These are phyloP conservation scores for Cataglyphis altisquamis DNA, from an alignment of 2,888 invertebrate species.

Conservation along the genomic window DNA sequence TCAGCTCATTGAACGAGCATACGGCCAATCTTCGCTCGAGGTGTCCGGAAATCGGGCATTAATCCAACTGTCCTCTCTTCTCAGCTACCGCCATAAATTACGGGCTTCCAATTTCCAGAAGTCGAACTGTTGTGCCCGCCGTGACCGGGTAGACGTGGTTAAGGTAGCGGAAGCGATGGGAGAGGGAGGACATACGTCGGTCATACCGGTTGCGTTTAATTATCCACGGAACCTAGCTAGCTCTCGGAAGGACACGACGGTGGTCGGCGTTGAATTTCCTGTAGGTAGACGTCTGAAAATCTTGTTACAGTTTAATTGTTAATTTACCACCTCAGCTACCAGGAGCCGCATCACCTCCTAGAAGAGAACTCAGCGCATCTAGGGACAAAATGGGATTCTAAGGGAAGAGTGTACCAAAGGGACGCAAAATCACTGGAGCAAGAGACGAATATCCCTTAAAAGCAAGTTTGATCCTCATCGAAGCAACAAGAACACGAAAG, in stretches of 20 bases:
- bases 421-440: conserved; percentile 33
- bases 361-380: conserved; percentile 59
- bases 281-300: conserved; percentile 75
- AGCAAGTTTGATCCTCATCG: conserved; percentile 57
- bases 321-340: conserved; percentile 76
- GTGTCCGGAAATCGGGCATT: conserved; percentile 64
- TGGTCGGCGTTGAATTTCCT: conserved; percentile 72
- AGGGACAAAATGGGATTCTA: conserved; percentile 63
- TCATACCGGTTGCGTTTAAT: conserved; percentile 78
- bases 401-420: conserved; percentile 8
- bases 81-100: conserved; percentile 80
- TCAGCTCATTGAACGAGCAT: background rate
- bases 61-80: conserved; percentile 72
- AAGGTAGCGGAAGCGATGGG: conserved; percentile 38
- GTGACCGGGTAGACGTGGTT: conserved; percentile 22
- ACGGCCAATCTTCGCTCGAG: background rate
- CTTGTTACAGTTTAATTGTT: conserved; percentile 82
- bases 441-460: conserved; percentile 31
- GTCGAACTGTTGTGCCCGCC: conserved; percentile 62
- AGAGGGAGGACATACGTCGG: conserved; percentile 65
- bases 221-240: conserved; percentile 71
- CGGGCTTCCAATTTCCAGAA: conserved; percentile 82
- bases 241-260: conserved; percentile 60
- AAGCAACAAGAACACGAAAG: conserved; percentile 59
- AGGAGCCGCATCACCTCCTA: conserved; percentile 49